Evolutionary conservation across 2,888 invertebrate genomes (phyloP), one percentile per base, ranked within the genome.

Genomic region (Seira musarum): DNA sequence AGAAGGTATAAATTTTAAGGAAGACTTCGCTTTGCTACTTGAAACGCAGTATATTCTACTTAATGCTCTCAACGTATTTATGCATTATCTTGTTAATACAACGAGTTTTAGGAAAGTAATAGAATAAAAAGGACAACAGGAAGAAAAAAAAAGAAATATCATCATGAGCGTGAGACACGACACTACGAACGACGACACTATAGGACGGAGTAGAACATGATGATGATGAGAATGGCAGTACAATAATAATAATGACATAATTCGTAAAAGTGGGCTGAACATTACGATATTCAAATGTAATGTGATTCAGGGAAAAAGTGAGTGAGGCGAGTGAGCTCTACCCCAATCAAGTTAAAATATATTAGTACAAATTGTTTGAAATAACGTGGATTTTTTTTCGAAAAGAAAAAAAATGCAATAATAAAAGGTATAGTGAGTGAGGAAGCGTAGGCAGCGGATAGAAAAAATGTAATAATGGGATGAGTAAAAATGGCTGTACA

Each of bases 401-500:
- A n/a, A n/a, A n/a, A n/a, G n/a, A n/a, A n/a, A n/a, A n/a, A n/a
- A n/a, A n/a, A n/a, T n/a, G n/a, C n/a, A n/a, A n/a, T n/a, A n/a
- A n/a, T n/a, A n/a, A n/a, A n/a, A n/a, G n/a, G n/a, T n/a, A n/a
- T n/a, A n/a, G n/a, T n/a, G n/a, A n/a, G n/a, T n/a, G n/a, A n/a
- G n/a, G n/a, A n/a, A n/a, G n/a, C n/a, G n/a, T n/a, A n/a, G n/a
- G n/a, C n/a, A n/a, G n/a, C n/a, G n/a, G n/a, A 72, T 72, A 64
- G n/a, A n/a, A n/a, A n/a, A n/a, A n/a, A 69, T 64, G 76, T 78
- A 78, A 78, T 78, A 78, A 78, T 78, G 71, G 78, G 71, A 78
- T 78, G 78, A 71, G 78, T 78, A 78, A 78, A 78, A 71, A 71
- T 78, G 71, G 61, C 71, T n/a, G n/a, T n/a, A n/a, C n/a, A n/a